Percentiles rank a stretch among this genome's conserved stretches.
phyloP scores from a whole-genome alignment of 2,113 vertebrate species.

The Balaeniceps rex region DNA sequence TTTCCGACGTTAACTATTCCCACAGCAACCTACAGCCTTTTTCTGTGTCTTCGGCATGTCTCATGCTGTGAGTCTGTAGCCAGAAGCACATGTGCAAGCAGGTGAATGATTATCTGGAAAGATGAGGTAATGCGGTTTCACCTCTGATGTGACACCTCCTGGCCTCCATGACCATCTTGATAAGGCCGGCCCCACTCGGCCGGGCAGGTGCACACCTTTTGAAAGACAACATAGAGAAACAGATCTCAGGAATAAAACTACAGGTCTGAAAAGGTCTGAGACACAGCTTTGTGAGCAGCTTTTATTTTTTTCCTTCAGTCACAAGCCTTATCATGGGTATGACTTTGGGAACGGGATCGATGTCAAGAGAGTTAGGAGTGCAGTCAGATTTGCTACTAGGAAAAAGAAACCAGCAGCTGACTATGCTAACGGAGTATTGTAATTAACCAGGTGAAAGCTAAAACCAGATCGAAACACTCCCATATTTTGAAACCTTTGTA shows the following conservation, averaged over 20 bases:
- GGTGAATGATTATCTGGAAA: neutral
- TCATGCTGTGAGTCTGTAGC: neutral
- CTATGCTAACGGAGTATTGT: neutral
- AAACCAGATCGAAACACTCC: neutral
- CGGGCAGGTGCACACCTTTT: neutral
- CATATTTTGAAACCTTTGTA: neutral
- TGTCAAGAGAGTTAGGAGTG: neutral
- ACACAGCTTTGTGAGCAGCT: neutral
- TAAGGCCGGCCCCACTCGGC: accelerated
- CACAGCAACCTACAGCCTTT: neutral
- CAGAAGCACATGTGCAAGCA: neutral
- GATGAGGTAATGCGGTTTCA: neutral
- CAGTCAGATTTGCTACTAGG: neutral
- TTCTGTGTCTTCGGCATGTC: neutral
- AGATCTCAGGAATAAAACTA: neutral
- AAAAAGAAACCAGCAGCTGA: neutral
- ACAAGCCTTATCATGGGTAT: neutral
- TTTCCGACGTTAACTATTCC: neutral
- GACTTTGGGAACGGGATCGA: neutral
- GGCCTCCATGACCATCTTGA: neutral
- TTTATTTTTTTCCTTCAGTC: neutral
- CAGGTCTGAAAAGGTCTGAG: neutral
- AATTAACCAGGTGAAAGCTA: neutral
- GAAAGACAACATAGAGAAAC: neutral
- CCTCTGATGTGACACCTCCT: neutral